A percentile compares a stretch with the other conserved stretches of the same genome.
Conservation (phyloP, 2,797 vertebrate species). For the Sebastes hubbsi region DNA sequence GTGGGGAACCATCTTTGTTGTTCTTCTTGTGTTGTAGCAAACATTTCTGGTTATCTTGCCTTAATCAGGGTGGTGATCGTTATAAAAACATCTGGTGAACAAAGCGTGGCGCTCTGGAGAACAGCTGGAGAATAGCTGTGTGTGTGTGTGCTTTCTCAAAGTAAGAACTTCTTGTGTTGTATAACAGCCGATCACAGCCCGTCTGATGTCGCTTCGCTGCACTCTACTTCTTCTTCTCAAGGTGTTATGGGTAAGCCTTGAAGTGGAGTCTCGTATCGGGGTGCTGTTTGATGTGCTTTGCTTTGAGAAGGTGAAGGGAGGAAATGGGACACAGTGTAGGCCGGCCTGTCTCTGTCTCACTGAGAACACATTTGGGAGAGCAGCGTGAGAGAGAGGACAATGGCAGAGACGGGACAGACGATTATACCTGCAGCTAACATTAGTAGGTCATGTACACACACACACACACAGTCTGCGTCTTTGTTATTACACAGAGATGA, state of each 20-base stretch:
- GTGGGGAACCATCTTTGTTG: neutral
- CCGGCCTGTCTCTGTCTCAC: neutral
- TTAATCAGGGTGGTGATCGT: neutral
- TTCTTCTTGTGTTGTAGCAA: neutral
- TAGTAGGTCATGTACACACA: constrained; percentile 42
- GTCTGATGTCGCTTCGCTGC: constrained; percentile 37
- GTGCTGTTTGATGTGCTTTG: neutral
- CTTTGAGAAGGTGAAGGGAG: constrained; percentile 2
- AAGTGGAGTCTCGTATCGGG: neutral
- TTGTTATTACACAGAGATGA: constrained; percentile 1
- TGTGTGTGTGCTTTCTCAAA: neutral
- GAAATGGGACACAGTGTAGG: constrained; percentile 12
- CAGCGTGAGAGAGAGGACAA: constrained; percentile 2
- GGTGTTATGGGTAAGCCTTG: constrained; percentile 19
- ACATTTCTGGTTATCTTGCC: too few species aligned
- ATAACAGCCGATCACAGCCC: constrained; percentile 30
- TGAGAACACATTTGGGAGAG: neutral
- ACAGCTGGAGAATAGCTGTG: neutral
- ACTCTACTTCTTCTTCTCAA: neutral
- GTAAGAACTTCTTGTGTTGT: constrained; percentile 12
- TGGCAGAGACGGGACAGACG: constrained; percentile 17
- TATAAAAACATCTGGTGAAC: neutral
- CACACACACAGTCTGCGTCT: neutral
- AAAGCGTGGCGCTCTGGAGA: too few species aligned
- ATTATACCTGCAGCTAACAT: constrained; percentile 47